Conservation (phyloP, 2,113 vertebrate genomes). For the Dipodomys merriami region DNA sequence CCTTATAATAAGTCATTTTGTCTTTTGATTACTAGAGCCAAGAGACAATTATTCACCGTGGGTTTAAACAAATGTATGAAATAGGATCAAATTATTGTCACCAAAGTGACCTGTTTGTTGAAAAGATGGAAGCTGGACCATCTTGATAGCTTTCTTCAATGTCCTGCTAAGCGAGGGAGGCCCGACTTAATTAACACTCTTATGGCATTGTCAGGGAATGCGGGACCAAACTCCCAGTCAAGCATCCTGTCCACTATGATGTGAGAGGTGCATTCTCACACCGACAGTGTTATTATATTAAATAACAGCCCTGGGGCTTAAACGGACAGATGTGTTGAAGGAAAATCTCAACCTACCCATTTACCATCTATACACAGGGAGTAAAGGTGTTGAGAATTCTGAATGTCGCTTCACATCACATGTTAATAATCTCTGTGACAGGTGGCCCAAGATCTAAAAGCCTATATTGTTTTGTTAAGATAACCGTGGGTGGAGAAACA, state of each 20-base stretch:
- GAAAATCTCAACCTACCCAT: not conserved
- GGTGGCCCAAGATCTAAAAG: not conserved
- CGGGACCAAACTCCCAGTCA: not conserved
- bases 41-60: not conserved
- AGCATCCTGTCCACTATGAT: not conserved
- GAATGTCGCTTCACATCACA: not conserved
- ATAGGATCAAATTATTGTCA: slow-evolving; percentile 8
- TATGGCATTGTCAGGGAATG: not conserved
- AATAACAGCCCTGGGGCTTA: slow-evolving; percentile 46
- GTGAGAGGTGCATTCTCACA: slow-evolving; percentile 32
- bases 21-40: not conserved
- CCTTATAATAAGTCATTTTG: not conserved
- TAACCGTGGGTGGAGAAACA: not conserved
- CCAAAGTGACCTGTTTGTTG: not conserved
- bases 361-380: not conserved
- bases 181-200: slow-evolving; percentile 58
- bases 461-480: not conserved
- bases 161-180: slow-evolving; percentile 8
- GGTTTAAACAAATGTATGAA: not conserved
- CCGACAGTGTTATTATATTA: not conserved
- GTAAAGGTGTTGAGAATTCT: not conserved
- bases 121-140: not conserved
- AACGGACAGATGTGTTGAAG: not conserved
- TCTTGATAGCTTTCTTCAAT: not conserved
- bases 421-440: slow-evolving; percentile 17